Percentiles rank a stretch among this genome's conserved stretches.
Evolutionary conservation across 2,888 invertebrate species (phyloP).

Genomic region (Ametastegia equiseti): DNA sequence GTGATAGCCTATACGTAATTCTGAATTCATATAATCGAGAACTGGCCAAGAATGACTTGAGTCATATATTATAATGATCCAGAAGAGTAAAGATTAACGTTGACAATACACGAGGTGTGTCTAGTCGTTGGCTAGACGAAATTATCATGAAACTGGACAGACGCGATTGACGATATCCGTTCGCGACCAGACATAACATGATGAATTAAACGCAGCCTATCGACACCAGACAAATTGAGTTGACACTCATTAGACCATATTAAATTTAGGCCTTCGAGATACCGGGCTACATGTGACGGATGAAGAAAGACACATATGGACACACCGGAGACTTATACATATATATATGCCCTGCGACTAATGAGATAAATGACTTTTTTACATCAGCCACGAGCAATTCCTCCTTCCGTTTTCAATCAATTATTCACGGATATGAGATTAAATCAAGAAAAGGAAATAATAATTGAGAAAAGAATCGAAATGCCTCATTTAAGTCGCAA

Average conservation of each 20-base stretch:
- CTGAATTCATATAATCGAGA: background rate
- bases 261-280: slow-evolving; percentile 24
- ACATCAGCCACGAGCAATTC: background rate
- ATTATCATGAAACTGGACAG: slow-evolving; percentile 29
- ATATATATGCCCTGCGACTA: background rate
- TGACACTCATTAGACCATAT: slow-evolving; percentile 40
- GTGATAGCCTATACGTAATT: background rate
- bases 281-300: slow-evolving; percentile 13
- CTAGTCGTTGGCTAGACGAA: slow-evolving; percentile 33
- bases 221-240: slow-evolving; percentile 40
- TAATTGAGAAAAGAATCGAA: background rate
- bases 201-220: slow-evolving; percentile 43
- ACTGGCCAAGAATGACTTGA: background rate
- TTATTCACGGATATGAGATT: background rate
- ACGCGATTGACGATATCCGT: slow-evolving; percentile 16
- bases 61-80: too few relatives aligned
- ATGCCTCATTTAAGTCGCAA: background rate
- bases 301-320: background rate
- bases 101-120: slow-evolving; percentile 25
- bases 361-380: background rate
- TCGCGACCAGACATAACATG: slow-evolving; percentile 18
- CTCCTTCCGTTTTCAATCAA: background rate
- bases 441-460: background rate
- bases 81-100: slow-evolving; percentile 19
- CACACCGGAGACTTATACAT: background rate